Percentiles rank a stretch among this genome's conserved stretches.
phyloP scores from a whole-genome alignment of 2,888 invertebrate species.

The Lithosia quadra region DNA sequence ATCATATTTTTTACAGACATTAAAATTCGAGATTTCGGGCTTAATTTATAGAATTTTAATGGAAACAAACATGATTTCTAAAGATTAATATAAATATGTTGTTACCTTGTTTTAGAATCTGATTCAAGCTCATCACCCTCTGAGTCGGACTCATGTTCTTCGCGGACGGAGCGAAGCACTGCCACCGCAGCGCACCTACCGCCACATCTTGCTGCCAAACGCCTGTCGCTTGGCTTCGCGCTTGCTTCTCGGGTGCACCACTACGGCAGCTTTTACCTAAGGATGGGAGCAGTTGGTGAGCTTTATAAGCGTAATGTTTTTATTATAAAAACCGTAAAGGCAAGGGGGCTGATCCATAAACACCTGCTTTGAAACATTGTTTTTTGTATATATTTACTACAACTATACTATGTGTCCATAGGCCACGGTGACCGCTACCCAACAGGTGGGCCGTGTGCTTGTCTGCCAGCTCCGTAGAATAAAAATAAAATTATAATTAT shows the following conservation, averaged over 20 bases:
- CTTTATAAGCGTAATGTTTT: constrained; percentile 27
- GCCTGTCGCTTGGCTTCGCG: constrained; percentile 84
- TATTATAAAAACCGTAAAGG: no score
- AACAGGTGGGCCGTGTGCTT: no score
- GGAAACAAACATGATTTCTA: neutral
- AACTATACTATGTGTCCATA: no score
- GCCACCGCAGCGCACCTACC: constrained; percentile 74
- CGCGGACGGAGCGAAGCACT: constrained; percentile 88
- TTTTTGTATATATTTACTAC: no score
- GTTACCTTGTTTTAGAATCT: constrained; percentile 62
- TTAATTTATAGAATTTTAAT: neutral
- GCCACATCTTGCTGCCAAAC: constrained; percentile 74
- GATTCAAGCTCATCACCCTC: constrained; percentile 79
- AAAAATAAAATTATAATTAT: no score
- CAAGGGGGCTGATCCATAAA: no score
- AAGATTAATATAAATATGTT: neutral
- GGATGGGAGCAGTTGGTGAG: constrained; percentile 97
- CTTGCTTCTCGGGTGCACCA: constrained; percentile 89
- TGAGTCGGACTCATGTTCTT: constrained; percentile 82
- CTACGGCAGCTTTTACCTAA: constrained; percentile 96
- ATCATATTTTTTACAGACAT: neutral
- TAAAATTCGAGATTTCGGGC: neutral
- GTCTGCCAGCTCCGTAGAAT: no score
- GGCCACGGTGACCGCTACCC: no score
- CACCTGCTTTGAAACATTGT: no score